Evolutionary conservation across 2,888 invertebrate species (phyloP).

Genomic region (Lacanobia oleracea): DNA sequence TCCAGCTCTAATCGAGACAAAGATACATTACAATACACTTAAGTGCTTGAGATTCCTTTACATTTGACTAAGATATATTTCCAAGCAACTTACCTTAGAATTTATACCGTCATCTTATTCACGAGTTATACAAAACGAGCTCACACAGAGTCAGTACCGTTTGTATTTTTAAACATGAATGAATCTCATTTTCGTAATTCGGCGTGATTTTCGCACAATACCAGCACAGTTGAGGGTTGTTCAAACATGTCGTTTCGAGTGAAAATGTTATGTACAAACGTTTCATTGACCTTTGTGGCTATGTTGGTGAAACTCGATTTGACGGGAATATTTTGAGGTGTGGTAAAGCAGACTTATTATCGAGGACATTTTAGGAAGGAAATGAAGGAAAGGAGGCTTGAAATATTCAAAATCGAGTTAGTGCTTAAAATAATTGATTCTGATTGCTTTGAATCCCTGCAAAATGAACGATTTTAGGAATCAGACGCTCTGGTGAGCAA

Average conservation of each 20-base stretch:
- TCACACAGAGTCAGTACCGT: conserved; percentile 25
- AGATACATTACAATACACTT: conserved; percentile 10
- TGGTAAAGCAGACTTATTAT: background rate
- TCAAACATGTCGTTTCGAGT: conserved; percentile 36
- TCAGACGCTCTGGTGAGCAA: background rate
- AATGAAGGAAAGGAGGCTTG: background rate
- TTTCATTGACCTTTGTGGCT: conserved; percentile 29
- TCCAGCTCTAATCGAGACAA: conserved; percentile 18
- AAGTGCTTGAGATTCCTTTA: conserved; percentile 10
- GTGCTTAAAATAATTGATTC: background rate
- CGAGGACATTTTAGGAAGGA: background rate
- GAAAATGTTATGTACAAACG: conserved; percentile 27
- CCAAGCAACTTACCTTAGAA: conserved; percentile 33
- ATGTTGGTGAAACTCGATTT: conserved; percentile 17
- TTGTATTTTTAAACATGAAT: conserved; percentile 55
- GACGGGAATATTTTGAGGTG: conserved; percentile 15
- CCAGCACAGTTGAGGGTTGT: conserved; percentile 36
- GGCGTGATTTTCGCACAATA: conserved; percentile 51
- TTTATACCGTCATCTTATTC: conserved; percentile 44
- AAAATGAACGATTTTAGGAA: background rate
- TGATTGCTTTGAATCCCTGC: background rate
- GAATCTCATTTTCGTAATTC: conserved; percentile 56
- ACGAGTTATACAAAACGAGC: conserved; percentile 25
- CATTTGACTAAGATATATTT: conserved; percentile 42
- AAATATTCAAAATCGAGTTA: background rate